Evolutionary conservation across 2,888 invertebrate species (phyloP).

Genomic region (Boloria selene): DNA sequence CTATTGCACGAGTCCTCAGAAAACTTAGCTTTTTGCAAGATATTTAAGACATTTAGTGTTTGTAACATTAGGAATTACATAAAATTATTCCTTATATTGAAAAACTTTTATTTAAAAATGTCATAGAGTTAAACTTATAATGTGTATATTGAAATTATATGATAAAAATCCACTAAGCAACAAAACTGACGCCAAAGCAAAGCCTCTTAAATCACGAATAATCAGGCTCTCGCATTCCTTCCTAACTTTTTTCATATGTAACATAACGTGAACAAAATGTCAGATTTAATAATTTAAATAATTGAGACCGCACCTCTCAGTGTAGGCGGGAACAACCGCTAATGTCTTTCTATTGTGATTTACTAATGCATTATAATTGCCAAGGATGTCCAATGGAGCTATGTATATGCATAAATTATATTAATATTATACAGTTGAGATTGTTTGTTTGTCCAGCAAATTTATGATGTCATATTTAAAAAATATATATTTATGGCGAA

Average conservation of each 20-base stretch:
- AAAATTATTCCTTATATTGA: background rate
- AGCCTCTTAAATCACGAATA: slow-evolving; percentile 10
- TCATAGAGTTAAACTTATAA: background rate
- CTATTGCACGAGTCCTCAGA: too few relatives aligned
- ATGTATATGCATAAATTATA: background rate
- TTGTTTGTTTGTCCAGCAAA: too few relatives aligned
- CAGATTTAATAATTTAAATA: slow-evolving; percentile 36
- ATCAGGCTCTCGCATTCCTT: slow-evolving; percentile 15
- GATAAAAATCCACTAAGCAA: slow-evolving; percentile 12
- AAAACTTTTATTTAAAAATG: background rate
- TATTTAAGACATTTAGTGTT: too few relatives aligned
- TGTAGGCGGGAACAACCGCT: slow-evolving; percentile 25
- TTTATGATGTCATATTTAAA: too few relatives aligned
- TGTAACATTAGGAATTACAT: background rate
- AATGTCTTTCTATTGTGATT: slow-evolving; percentile 31
- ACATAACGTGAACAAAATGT: slow-evolving; percentile 28
- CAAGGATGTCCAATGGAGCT: slow-evolving; percentile 27
- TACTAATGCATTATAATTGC: slow-evolving; percentile 25
- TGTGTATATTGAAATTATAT: background rate
- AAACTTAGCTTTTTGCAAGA: too few relatives aligned
- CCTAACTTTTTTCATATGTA: slow-evolving; percentile 27
- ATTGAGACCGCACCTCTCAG: slow-evolving; percentile 18
- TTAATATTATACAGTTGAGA: background rate
- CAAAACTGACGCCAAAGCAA: background rate
- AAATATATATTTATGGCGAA: too few relatives aligned